Base-by-base conservation (phyloP, 2,888 invertebrate species). In the Lasioglossum vierecki region DNA sequence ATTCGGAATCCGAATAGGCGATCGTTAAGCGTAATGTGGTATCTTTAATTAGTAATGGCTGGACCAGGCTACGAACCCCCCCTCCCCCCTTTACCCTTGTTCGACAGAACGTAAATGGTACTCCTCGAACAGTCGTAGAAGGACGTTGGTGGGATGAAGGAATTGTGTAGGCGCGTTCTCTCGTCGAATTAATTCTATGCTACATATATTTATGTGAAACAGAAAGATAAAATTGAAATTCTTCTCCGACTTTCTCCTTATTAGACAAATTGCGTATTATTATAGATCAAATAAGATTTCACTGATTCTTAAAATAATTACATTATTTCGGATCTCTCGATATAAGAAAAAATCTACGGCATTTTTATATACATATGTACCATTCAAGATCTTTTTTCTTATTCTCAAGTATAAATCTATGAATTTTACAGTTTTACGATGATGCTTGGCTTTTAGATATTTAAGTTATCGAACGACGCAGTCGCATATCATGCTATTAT, bases 21-120 rank as follows among this genome's bases (percentile, higher is more conserved):
- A 46, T 46, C 68, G 68, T 44, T 68, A 49, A 35, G n/a, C 53
- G 70, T 68, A 68, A 66, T 70, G 44, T 26, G 66, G 77, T 49
- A 46, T 41, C 70, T 46, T 44, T 68, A 49, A 66, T 53, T 44
- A 77, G 41, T 35, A 68, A 63, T 53, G 72, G 46, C 46, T 68
- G 68, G 68, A 18, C 35, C 68, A 9, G 68, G 68, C 8, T 68
- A 2, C 68, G 30, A 1, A 18, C 22, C 4, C 18, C 18, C 35
- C 30, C n/a, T n/a, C 30, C 30, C 30, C 30, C 30, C 30, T 39
- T 22, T 4, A 22, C 22, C 68, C 35, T 68, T 68, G 35, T 68
- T 68, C 68, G 39, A 39, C 39, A 35, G 39, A 35, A 35, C 35
- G 68, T 35, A 68, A 35, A 68, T 30, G 30, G 68, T 30, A 8